Evolutionary conservation across 2,888 invertebrate species (phyloP).

Genomic region (Troides oblongomaculatus): DNA sequence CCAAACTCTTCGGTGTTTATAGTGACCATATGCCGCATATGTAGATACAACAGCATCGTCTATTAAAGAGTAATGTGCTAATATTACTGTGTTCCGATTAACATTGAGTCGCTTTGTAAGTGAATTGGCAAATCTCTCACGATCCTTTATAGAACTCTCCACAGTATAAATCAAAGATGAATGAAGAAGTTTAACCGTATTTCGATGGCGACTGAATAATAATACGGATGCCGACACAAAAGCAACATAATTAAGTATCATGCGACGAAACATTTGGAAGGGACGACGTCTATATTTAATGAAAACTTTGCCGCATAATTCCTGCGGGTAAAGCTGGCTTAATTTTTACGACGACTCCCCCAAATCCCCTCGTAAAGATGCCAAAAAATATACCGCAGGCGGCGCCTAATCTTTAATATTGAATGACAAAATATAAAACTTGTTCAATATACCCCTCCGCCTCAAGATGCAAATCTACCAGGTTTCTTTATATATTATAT

Average conservation of each 20-base stretch:
- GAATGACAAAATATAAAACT: conserved; percentile 67
- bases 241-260: conserved; percentile 32
- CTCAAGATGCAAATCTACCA: conserved; percentile 58
- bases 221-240: no score
- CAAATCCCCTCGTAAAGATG: conserved; percentile 39
- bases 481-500: conserved; percentile 9
- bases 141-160: no score
- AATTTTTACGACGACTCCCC: conserved; percentile 43
- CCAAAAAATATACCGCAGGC: conserved; percentile 47
- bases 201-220: no score
- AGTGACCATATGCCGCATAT: no score
- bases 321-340: conserved; percentile 41
- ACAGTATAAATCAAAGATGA: no score
- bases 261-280: conserved; percentile 17
- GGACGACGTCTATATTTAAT: conserved; percentile 47
- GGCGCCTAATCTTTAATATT: conserved; percentile 60
- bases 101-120: no score
- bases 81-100: no score
- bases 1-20: no score
- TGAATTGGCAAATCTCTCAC: no score
- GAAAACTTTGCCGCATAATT: conserved; percentile 48
- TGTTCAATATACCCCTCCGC: conserved; percentile 59
- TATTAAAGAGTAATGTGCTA: no score
- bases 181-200: no score
- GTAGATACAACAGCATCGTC: no score